A percentile compares a stretch with the other conserved stretches of the same genome.
Evolutionary conservation across 1,140 invertebrate genomes (phyloP).

Genomic region (Neodiprion virginianus): DNA sequence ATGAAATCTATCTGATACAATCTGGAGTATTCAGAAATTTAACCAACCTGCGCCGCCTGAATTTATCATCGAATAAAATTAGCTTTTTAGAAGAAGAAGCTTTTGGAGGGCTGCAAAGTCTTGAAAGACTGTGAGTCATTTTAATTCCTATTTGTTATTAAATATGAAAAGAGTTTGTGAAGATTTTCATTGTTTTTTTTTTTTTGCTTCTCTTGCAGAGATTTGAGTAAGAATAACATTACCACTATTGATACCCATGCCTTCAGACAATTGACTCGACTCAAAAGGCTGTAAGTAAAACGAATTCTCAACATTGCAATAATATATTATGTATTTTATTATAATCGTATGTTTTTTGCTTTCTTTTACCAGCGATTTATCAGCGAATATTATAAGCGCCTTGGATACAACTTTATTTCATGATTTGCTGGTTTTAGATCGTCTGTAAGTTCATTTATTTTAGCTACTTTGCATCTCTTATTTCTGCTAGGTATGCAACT

Average conservation of each 20-base stretch:
- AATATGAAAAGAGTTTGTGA: slow-evolving; percentile 21
- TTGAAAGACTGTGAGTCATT: slow-evolving; percentile 69
- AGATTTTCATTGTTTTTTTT: slow-evolving; percentile 22
- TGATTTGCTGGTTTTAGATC: slow-evolving; percentile 68
- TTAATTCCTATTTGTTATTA: slow-evolving; percentile 9
- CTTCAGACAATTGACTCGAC: slow-evolving; percentile 71
- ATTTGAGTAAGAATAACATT: slow-evolving; percentile 82
- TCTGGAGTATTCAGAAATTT: slow-evolving; percentile 75
- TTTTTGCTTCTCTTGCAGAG: slow-evolving; percentile 60
- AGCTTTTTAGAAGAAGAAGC: slow-evolving; percentile 68
- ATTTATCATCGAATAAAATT: slow-evolving; percentile 73
- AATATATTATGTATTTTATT: slow-evolving; percentile 26
- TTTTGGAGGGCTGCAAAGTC: slow-evolving; percentile 68
- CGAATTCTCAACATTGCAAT: slow-evolving; percentile 26
- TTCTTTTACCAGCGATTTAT: slow-evolving; percentile 58
- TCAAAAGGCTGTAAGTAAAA: slow-evolving; percentile 68
- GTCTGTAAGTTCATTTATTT: slow-evolving; percentile 68
- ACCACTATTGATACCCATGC: slow-evolving; percentile 74
- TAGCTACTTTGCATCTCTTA: slow-evolving; percentile 24
- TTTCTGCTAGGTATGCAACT: slow-evolving; percentile 15
- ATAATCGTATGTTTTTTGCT: slow-evolving; percentile 40
- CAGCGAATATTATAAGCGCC: slow-evolving; percentile 72
- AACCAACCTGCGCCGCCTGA: slow-evolving; percentile 71
- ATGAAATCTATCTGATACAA: slow-evolving; percentile 77
- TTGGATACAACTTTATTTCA: slow-evolving; percentile 74